Evolutionary conservation across 2,797 vertebrate genomes (phyloP).

Genomic region (Myotis daubentonii): DNA sequence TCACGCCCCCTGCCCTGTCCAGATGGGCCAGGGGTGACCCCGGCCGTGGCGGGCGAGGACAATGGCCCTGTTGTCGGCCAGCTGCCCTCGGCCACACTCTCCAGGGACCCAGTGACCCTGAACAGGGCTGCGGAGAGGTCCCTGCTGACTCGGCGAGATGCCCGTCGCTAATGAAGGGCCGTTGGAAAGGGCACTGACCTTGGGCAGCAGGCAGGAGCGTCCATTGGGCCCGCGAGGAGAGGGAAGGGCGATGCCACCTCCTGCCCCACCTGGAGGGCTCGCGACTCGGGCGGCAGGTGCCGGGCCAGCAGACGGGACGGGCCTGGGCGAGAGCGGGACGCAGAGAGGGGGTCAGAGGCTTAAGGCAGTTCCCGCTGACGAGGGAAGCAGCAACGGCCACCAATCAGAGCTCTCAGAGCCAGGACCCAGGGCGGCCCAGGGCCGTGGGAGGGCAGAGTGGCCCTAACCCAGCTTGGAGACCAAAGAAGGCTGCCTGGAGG

Average conservation of each 20-base stretch:
- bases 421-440: fast-evolving
- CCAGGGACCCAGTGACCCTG: conserved; percentile 74
- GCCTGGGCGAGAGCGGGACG: fast-evolving
- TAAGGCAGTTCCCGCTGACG: not conserved
- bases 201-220: conserved; percentile 59
- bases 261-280: no score
- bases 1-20: conserved; percentile 68
- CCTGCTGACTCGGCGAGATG: conserved; percentile 40
- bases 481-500: not conserved
- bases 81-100: conserved; percentile 37
- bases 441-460: fast-evolving
- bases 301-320: fast-evolving
- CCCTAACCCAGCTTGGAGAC: not conserved
- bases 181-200: conserved; percentile 65
- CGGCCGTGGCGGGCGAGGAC: not conserved
- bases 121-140: conserved; percentile 53
- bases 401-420: fast-evolving
- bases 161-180: conserved; percentile 65
- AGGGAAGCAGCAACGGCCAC: fast-evolving
- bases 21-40: conserved; percentile 62
- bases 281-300: not conserved
- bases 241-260: not conserved
- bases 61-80: conserved; percentile 57
- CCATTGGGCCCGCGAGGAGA: not conserved
- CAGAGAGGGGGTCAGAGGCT: fast-evolving